phyloP scores from a whole-genome alignment of 2,888 invertebrate genomes.

The Andricus quercusramuli region DNA sequence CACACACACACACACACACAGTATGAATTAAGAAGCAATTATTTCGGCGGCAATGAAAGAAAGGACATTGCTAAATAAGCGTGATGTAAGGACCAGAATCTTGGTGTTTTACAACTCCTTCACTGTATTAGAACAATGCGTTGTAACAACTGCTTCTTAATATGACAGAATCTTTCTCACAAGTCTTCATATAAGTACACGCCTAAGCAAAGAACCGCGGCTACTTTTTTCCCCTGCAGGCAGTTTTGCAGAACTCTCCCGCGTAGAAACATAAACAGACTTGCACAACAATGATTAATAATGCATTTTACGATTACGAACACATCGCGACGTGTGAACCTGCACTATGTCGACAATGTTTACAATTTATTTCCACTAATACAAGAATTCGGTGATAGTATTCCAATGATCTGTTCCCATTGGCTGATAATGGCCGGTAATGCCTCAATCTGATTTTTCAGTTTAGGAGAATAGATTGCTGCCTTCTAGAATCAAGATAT shows the following conservation, averaged over 20 bases:
- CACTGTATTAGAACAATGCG: conserved; percentile 10
- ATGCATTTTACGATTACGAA: conserved; percentile 31
- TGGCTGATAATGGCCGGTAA: not conserved
- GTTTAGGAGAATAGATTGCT: conserved; percentile 1
- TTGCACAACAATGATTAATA: conserved; percentile 32
- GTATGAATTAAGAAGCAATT: not conserved
- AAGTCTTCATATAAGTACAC: conserved; percentile 10
- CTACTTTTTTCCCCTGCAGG: not conserved
- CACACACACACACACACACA: too few species aligned
- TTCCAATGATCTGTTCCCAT: conserved; percentile 20
- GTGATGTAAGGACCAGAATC: conserved; percentile 14
- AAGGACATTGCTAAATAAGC: conserved; percentile 10
- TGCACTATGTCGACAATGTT: conserved; percentile 28
- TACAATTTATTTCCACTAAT: conserved; percentile 11
- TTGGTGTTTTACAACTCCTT: conserved; percentile 11
- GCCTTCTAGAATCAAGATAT: not conserved
- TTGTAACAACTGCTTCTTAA: conserved; percentile 17
- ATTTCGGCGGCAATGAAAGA: not conserved
- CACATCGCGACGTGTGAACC: conserved; percentile 30
- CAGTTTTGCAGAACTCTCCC: not conserved
- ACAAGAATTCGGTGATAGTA: conserved; percentile 1
- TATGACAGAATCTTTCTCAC: conserved; percentile 32
- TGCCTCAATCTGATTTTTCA: conserved; percentile 14
- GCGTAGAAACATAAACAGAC: not conserved
- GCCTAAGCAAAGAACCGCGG: conserved; percentile 4